These are phyloP conservation scores for Lophotis ruficrista DNA, from an alignment of 2,113 vertebrate species.

Conservation along the genomic window DNA sequence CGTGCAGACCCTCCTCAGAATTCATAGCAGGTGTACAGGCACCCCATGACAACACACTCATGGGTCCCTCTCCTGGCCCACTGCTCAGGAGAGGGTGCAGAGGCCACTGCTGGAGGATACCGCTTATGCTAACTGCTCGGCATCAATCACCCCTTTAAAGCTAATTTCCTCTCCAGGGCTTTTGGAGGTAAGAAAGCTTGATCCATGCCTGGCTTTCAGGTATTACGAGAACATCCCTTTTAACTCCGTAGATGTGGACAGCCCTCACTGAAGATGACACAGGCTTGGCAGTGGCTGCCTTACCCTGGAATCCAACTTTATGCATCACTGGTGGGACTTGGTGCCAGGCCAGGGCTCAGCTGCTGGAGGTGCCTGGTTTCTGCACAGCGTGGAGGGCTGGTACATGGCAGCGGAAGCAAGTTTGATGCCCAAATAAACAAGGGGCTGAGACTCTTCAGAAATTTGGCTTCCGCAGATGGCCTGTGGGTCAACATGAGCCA, in stretches of 20 bases:
- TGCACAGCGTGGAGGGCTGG: accelerated
- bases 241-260: neutral
- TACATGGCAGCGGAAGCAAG: accelerated
- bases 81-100: neutral
- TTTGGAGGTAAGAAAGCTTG: neutral
- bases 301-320: neutral
- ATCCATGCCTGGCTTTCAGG: neutral
- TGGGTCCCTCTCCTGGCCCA: neutral
- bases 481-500: neutral
- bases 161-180: neutral
- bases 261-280: too few relatives aligned
- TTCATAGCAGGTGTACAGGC: neutral
- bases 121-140: neutral
- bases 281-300: neutral
- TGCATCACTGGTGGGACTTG: too few relatives aligned
- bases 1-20: accelerated
- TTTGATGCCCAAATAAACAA: neutral
- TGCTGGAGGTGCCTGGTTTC: neutral
- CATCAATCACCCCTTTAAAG: neutral
- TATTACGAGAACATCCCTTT: neutral
- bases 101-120: accelerated
- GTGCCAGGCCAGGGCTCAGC: neutral
- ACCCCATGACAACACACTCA: accelerated
- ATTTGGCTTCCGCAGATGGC: neutral
- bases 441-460: neutral